phyloP scores from a whole-genome alignment of 2,113 vertebrate species.

The Ptyas mucosa region DNA sequence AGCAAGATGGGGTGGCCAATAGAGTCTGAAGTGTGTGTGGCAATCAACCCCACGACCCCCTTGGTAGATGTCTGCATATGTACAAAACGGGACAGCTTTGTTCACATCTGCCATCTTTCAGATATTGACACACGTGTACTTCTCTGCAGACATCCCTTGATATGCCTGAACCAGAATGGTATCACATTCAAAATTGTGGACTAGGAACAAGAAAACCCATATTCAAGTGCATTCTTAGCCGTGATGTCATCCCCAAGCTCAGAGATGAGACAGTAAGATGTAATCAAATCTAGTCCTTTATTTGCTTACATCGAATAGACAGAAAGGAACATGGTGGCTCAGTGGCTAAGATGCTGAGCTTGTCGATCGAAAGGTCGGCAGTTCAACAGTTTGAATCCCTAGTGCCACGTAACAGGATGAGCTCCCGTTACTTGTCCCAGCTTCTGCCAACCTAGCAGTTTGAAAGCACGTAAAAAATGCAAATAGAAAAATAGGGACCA shows the following conservation, averaged over 20 bases:
- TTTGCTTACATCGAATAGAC: not conserved
- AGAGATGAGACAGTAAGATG: not conserved
- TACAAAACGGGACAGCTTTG: not conserved
- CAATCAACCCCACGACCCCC: not conserved
- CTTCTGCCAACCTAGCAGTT: too few species aligned
- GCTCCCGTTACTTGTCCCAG: too few species aligned
- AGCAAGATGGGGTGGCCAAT: slow-evolving; percentile 26
- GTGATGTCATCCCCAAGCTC: not conserved
- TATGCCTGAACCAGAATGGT: not conserved
- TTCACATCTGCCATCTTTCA: not conserved
- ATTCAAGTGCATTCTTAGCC: not conserved
- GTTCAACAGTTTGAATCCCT: too few species aligned
- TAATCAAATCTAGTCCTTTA: not conserved
- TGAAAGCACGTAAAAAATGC: too few species aligned
- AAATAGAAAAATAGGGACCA: too few species aligned
- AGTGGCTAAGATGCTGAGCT: too few species aligned
- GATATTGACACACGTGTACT: not conserved
- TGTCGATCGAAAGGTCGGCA: too few species aligned
- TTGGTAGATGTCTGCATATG: not conserved
- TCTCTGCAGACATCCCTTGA: not conserved
- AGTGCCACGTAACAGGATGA: too few species aligned
- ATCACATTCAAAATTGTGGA: not conserved
- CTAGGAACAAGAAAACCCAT: not conserved
- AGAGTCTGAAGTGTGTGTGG: not conserved
- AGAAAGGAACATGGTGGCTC: too few species aligned